These are phyloP conservation scores for Agrotis exclamationis DNA, from an alignment of 2,888 invertebrate genomes.

Conservation along the genomic window DNA sequence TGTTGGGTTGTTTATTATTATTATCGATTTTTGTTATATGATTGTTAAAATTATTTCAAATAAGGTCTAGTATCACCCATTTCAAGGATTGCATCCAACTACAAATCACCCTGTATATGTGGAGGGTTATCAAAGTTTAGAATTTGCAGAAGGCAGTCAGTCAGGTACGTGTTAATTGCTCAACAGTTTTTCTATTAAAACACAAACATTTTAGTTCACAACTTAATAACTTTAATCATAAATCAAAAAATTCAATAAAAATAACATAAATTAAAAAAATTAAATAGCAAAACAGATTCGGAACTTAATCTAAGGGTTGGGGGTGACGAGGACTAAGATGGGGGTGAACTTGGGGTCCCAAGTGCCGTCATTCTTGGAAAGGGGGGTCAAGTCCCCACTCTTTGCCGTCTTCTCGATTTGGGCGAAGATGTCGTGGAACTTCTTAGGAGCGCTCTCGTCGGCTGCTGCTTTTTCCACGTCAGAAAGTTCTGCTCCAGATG, in stretches of 20 bases:
- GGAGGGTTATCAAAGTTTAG: too few species aligned
- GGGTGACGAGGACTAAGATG: slow-evolving; percentile 80
- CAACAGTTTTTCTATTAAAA: neutral
- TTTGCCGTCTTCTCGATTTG: slow-evolving; percentile 80
- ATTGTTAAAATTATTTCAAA: too few species aligned
- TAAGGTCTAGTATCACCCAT: too few species aligned
- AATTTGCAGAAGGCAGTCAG: too few species aligned
- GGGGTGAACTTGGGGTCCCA: slow-evolving; percentile 84
- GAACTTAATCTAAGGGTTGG: slow-evolving; percentile 70
- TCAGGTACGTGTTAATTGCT: too few species aligned
- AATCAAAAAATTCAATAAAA: slow-evolving; percentile 43
- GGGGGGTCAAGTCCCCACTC: slow-evolving; percentile 80
- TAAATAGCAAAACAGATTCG: slow-evolving; percentile 59
- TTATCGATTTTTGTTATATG: too few species aligned
- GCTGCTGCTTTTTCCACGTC: slow-evolving; percentile 78
- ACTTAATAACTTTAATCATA: slow-evolving; percentile 51
- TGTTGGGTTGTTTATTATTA: too few species aligned
- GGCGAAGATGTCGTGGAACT: slow-evolving; percentile 78
- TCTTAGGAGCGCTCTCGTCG: slow-evolving; percentile 73
- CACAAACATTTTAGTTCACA: neutral
- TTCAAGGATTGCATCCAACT: too few species aligned
- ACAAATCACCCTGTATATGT: too few species aligned
- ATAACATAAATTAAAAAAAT: slow-evolving; percentile 48
- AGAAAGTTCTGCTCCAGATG: slow-evolving; percentile 73
- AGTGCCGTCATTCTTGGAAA: slow-evolving; percentile 76